Evolutionary conservation across 2,888 invertebrate genomes (phyloP), one percentile per base, ranked within the genome.

Genomic region (Phaonia tiefii): DNA sequence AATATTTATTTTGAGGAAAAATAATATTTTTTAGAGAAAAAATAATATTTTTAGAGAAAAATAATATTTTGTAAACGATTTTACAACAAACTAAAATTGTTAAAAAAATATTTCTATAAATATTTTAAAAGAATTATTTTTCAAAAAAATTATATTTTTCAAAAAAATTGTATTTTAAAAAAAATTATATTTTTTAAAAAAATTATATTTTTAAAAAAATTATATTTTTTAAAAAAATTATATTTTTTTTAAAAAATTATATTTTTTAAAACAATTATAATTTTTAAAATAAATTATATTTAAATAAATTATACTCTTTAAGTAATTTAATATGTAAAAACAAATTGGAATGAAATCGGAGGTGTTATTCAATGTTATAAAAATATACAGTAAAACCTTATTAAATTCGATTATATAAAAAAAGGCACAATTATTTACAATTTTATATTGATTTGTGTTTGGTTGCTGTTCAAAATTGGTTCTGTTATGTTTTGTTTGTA

Each of bases 361-460:
- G 7, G 54, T 54, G 25, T 11, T 22, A 25, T 22, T 54, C 22
- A 54, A 54, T 54, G 54, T 54, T 13, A 54, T 25, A 25, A 13
- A 10, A 22, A 5, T 54, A 17, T 54, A 54, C 54, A 54, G 54
- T 54, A 54, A 54, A 54, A 54, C 54, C 54, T 54, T 54, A 25
- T 22, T 20, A 54, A 54, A 54, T 49, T 2, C 25, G 10, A 20
- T 51, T 5, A 5, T 22, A 5, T 22, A 22, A 51, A 46, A 46
- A 5, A 11, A 51, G 51, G 51, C 10, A 2, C 17, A 8, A 51
- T 51, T 51, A 51, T 1, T 20, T 20, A 22, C 51, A 44, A 8
- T 44, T n/a, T 8, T 13, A 44, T 2, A 11, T 13, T 44, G 13
- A 8, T 54, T 54, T 54, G 54, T 49, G 54, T 54, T 54, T 54